A percentile compares a stretch with the other conserved stretches of the same genome.
Conservation (phyloP, 2,888 invertebrate species). For the Xestia sexstrigata region DNA sequence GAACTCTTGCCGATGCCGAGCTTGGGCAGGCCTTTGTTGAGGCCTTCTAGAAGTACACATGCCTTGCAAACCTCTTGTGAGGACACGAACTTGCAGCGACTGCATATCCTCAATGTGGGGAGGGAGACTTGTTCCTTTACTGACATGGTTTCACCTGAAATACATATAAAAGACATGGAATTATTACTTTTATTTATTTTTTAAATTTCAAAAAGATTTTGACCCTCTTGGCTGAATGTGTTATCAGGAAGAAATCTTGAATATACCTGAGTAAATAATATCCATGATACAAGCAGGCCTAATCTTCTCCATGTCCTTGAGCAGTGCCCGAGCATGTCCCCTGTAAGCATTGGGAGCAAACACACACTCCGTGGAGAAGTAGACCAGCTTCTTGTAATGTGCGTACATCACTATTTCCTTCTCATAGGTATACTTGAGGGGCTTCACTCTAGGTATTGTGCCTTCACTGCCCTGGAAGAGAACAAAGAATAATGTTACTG, state of each 20-base stretch:
- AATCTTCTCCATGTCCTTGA: constrained; percentile 98
- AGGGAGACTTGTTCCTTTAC: constrained; percentile 95
- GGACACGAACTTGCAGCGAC: constrained; percentile 96
- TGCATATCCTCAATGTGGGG: constrained; percentile 95
- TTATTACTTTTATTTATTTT: no score
- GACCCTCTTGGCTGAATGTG: not conserved
- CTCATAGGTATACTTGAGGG: constrained; percentile 99
- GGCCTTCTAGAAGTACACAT: constrained; percentile 98
- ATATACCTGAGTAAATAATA: constrained; percentile 95
- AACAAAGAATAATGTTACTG: not conserved
- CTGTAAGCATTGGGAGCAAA: constrained; percentile 99
- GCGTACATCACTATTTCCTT: constrained; percentile 99
- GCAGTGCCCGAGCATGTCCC: constrained; percentile 96
- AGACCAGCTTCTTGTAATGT: constrained; percentile 98
- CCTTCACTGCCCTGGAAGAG: constrained; percentile 93
- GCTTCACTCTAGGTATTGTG: constrained; percentile 97
- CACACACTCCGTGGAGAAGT: constrained; percentile 99
- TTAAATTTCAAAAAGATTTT: not conserved
- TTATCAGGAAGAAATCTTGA: not conserved
- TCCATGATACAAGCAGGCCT: constrained; percentile 98
- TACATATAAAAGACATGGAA: not conserved
- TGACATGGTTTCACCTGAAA: constrained; percentile 95
- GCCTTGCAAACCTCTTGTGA: constrained; percentile 99
- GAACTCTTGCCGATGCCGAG: constrained; percentile 97
- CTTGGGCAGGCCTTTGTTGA: constrained; percentile 97